phyloP scores from a whole-genome alignment of 2,113 vertebrate species.

The Agapornis roseicollis region DNA sequence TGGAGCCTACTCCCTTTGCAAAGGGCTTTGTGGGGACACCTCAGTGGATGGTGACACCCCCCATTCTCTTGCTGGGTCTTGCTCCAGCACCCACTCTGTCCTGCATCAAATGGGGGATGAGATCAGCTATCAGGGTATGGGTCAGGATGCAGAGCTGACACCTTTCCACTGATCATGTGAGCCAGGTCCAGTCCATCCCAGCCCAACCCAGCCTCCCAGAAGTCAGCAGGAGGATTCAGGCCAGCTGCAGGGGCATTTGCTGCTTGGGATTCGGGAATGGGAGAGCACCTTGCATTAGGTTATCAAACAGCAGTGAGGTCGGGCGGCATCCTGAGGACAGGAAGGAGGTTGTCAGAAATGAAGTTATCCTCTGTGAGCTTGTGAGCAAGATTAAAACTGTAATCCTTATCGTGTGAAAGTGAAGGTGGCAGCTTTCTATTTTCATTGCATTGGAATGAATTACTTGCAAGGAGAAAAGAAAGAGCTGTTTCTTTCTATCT shows the following conservation, averaged over 20 bases:
- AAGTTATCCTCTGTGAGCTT: neutral
- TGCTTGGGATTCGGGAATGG: fast-evolving
- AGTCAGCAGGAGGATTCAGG: neutral
- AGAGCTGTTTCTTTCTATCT: neutral
- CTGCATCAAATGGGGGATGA: neutral
- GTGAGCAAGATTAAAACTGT: neutral
- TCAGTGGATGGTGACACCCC: fast-evolving
- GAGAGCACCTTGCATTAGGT: neutral
- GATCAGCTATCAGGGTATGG: neutral
- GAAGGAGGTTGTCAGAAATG: neutral
- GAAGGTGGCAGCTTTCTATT: neutral
- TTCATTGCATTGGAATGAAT: neutral
- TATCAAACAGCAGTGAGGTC: neutral
- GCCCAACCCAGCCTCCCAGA: neutral
- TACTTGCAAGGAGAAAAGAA: neutral
- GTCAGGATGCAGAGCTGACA: neutral
- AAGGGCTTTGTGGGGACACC: neutral
- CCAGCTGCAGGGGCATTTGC: fast-evolving
- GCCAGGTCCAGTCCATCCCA: neutral
- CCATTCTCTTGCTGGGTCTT: neutral
- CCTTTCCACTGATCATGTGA: neutral
- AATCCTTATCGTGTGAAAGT: neutral
- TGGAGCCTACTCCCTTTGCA: neutral
- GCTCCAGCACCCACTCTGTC: neutral
- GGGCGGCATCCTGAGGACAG: neutral